These are phyloP conservation scores for Arenaria interpres DNA, from an alignment of 2,113 vertebrate species.

Conservation along the genomic window DNA sequence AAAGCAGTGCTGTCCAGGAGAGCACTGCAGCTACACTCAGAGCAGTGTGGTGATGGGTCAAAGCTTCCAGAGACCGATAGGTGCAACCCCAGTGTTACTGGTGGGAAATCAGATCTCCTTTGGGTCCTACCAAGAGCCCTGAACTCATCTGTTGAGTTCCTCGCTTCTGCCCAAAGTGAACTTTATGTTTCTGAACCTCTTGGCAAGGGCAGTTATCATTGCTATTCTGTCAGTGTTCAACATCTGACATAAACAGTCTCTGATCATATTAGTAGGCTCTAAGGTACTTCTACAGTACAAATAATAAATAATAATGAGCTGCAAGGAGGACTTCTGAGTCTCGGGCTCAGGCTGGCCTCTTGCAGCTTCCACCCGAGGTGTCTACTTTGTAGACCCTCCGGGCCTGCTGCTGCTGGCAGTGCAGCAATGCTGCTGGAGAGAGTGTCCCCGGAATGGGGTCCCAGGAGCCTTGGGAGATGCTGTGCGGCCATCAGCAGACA, in stretches of 20 bases:
- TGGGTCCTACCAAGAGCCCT: neutral
- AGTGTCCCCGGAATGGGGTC: neutral
- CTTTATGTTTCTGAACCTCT: neutral
- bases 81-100: neutral
- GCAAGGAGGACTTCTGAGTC: neutral
- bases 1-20: neutral
- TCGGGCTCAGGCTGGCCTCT: neutral
- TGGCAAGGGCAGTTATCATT: conserved; percentile 35
- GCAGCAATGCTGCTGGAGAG: neutral
- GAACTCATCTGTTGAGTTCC: neutral
- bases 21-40: neutral
- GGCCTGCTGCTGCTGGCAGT: neutral
- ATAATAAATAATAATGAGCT: conserved; percentile 63
- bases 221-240: conserved; percentile 29
- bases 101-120: neutral
- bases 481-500: neutral
- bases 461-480: neutral
- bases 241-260: conserved; percentile 25
- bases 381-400: neutral
- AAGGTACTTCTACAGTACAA: conserved; percentile 8
- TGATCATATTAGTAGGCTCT: conserved; percentile 43
- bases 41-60: neutral
- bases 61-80: neutral
- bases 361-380: accelerated
- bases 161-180: neutral